Evolutionary conservation across 2,888 invertebrate genomes (phyloP).

Genomic region (Drosophila macrospina): DNA sequence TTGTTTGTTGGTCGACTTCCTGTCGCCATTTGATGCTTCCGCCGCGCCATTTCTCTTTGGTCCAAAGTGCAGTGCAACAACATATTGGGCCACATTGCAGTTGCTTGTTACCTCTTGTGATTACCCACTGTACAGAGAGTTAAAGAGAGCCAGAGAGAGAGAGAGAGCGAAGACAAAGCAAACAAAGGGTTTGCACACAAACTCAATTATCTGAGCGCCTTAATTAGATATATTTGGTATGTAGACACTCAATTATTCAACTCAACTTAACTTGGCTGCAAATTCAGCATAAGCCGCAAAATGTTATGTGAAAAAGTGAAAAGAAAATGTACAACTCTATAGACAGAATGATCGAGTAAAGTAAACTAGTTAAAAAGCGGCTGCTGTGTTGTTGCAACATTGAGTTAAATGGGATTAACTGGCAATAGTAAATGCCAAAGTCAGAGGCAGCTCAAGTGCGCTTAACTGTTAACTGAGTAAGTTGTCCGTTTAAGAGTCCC

Average conservation of each 20-base stretch:
- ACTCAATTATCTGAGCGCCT: conserved; percentile 5
- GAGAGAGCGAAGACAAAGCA: neutral
- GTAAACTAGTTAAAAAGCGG: neutral
- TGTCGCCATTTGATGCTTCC: conserved; percentile 73
- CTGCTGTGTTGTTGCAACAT: neutral
- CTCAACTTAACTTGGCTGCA: neutral
- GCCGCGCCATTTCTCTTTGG: conserved; percentile 49
- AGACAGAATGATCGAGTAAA: neutral
- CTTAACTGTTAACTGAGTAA: conserved; percentile 40
- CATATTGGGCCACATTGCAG: conserved; percentile 31
- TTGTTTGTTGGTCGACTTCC: conserved; percentile 70
- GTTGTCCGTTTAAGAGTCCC: conserved; percentile 28
- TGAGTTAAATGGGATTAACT: conserved; percentile 56
- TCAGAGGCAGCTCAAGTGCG: conserved; percentile 52
- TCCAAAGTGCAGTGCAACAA: conserved; percentile 32
- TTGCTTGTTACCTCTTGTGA: conserved; percentile 37
- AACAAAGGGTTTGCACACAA: neutral
- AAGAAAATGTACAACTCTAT: neutral
- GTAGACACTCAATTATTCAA: neutral
- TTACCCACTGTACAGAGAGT: conserved; percentile 5
- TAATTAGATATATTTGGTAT: neutral
- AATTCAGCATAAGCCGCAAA: neutral
- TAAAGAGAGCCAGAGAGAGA: neutral
- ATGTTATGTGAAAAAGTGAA: neutral
- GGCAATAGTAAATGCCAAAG: conserved; percentile 61